Evolutionary conservation across 2,797 vertebrate genomes (phyloP).

Genomic region (Labeo calbasu): DNA sequence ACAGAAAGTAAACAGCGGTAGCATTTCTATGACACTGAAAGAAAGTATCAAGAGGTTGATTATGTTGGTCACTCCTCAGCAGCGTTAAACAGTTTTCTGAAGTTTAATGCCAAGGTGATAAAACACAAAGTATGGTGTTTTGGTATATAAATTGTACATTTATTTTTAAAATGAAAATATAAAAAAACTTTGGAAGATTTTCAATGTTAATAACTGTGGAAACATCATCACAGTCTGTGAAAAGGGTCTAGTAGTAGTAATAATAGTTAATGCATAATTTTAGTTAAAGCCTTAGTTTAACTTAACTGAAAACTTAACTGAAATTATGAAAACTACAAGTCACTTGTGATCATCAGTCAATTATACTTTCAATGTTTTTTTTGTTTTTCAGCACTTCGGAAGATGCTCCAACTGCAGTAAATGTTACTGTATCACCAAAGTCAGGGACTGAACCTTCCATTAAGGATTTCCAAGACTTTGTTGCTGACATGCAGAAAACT

Average conservation of each 20-base stretch:
- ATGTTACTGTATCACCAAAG: constrained; percentile 72
- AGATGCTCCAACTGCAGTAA: constrained; percentile 66
- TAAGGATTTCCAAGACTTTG: constrained; percentile 93
- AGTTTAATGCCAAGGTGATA: not conserved
- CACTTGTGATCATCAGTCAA: not conserved
- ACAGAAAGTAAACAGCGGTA: not conserved
- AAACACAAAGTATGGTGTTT: not conserved
- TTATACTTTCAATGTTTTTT: not conserved
- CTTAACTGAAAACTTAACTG: not conserved
- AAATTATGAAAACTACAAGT: no score
- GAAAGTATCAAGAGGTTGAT: not conserved
- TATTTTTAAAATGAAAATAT: not conserved
- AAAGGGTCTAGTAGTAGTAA: not conserved
- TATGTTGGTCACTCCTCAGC: not conserved
- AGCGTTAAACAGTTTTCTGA: not conserved
- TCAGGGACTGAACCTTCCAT: constrained; percentile 72
- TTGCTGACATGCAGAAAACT: constrained; percentile 94
- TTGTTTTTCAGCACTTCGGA: constrained; percentile 71
- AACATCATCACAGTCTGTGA: not conserved
- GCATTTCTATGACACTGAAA: no score
- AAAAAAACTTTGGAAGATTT: no score
- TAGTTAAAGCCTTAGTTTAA: not conserved
- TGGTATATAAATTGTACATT: not conserved
- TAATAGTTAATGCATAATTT: not conserved
- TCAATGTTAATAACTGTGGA: not conserved